These are phyloP conservation scores for Progne subis DNA, from an alignment of 2,113 vertebrate genomes.

Conservation along the genomic window DNA sequence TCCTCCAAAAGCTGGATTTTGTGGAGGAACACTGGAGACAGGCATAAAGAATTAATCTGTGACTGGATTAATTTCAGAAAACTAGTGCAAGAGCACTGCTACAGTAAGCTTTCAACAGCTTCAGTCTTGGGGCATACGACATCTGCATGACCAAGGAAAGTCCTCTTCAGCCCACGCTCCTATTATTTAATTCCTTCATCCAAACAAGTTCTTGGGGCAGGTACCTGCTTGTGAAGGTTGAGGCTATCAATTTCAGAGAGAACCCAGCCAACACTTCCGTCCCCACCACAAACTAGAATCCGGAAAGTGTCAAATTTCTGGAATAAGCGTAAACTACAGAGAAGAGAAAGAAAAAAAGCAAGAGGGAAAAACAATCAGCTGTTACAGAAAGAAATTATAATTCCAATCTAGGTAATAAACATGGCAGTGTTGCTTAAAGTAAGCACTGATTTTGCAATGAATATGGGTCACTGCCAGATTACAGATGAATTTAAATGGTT, in stretches of 20 bases:
- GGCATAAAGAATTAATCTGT: background rate
- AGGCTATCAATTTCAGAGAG: constrained; percentile 95
- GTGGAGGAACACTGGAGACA: background rate
- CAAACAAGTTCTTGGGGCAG: background rate
- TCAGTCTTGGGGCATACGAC: background rate
- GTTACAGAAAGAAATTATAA: background rate
- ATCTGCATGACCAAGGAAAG: background rate
- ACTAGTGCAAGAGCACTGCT: background rate
- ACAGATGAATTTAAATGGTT: background rate
- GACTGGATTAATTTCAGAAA: background rate
- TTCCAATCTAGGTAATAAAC: background rate
- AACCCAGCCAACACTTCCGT: constrained; percentile 98
- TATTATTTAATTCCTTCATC: background rate
- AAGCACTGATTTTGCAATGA: background rate
- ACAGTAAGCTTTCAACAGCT: background rate
- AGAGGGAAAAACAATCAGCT: background rate
- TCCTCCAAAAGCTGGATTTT: background rate
- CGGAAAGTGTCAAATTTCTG: constrained; percentile 98
- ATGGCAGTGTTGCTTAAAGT: background rate
- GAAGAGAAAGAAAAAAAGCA: background rate
- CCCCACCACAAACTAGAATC: constrained; percentile 96
- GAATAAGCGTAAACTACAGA: constrained; percentile 88
- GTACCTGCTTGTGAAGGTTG: constrained; percentile 94
- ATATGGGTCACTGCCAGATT: background rate
- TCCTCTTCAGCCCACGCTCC: background rate